Evolutionary conservation across 1,140 invertebrate species (phyloP).

Genomic region (Aricia agestis): DNA sequence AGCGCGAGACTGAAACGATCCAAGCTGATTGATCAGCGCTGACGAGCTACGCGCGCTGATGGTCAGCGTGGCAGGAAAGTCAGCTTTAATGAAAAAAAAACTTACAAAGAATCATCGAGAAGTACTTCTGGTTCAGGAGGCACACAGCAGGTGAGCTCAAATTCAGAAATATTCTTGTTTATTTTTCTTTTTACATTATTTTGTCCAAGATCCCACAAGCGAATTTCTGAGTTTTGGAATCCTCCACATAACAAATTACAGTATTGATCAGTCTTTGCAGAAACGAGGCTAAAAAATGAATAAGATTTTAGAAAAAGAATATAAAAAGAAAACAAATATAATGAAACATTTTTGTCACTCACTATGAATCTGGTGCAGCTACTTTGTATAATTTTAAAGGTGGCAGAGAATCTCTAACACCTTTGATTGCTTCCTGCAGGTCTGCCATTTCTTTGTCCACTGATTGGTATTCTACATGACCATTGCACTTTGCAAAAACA

Average conservation of each 20-base stretch:
- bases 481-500: constrained; percentile 74
- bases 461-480: constrained; percentile 77
- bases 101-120: constrained; percentile 60
- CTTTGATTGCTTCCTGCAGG: constrained; percentile 79
- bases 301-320: constrained; percentile 21
- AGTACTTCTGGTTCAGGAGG: constrained; percentile 46
- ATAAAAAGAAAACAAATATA: neutral
- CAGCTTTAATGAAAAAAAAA: too few species aligned
- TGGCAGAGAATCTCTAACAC: constrained; percentile 76
- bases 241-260: constrained; percentile 79
- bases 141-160: constrained; percentile 63
- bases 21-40: too few species aligned
- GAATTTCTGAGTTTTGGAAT: constrained; percentile 79
- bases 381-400: constrained; percentile 79
- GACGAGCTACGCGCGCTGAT: too few species aligned
- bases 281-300: constrained; percentile 73
- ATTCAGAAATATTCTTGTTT: constrained; percentile 68
- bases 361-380: constrained; percentile 78
- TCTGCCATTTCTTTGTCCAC: constrained; percentile 79
- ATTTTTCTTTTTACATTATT: constrained; percentile 71
- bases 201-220: constrained; percentile 79
- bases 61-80: too few species aligned
- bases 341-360: constrained; percentile 33
- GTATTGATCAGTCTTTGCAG: constrained; percentile 75
- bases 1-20: too few species aligned